phyloP scores from a whole-genome alignment of 2,797 vertebrate species.

The Falco berigora region DNA sequence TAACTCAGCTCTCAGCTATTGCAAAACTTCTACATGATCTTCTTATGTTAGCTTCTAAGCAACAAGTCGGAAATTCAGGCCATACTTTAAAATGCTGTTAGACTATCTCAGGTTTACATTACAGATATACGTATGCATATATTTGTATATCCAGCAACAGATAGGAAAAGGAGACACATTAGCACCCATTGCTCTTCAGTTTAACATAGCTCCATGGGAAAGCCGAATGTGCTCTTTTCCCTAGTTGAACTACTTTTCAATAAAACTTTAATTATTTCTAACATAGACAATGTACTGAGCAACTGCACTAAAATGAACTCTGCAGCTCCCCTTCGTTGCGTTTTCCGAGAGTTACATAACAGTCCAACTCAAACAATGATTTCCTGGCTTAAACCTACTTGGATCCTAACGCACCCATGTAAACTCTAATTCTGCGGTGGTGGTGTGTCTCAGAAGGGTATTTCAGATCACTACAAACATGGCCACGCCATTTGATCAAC shows the following conservation, averaged over 20 bases:
- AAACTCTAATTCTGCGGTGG: not conserved
- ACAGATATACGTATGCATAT: too few relatives aligned
- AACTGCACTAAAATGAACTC: not conserved
- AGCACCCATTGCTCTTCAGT: not conserved
- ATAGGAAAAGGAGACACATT: not conserved
- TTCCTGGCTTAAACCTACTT: not conserved
- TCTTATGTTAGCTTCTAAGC: not conserved
- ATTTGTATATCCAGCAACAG: not conserved
- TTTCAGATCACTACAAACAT: not conserved
- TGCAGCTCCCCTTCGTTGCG: not conserved
- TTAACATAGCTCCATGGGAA: not conserved
- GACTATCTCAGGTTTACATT: not conserved
- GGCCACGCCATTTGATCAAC: accelerated
- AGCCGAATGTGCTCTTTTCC: not conserved
- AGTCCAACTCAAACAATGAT: not conserved
- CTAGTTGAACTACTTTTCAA: not conserved
- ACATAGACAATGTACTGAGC: not conserved
- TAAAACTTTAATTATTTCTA: not conserved
- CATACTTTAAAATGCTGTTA: not conserved
- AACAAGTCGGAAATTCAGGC: not conserved
- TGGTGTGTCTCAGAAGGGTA: not conserved
- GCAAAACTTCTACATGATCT: not conserved
- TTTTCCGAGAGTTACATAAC: not conserved
- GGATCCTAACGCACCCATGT: not conserved
- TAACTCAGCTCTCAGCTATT: not conserved